Percentiles rank a stretch among this genome's conserved stretches.
phyloP scores from a whole-genome alignment of 2,888 invertebrate species.

The Listrodromus nycthemerus region DNA sequence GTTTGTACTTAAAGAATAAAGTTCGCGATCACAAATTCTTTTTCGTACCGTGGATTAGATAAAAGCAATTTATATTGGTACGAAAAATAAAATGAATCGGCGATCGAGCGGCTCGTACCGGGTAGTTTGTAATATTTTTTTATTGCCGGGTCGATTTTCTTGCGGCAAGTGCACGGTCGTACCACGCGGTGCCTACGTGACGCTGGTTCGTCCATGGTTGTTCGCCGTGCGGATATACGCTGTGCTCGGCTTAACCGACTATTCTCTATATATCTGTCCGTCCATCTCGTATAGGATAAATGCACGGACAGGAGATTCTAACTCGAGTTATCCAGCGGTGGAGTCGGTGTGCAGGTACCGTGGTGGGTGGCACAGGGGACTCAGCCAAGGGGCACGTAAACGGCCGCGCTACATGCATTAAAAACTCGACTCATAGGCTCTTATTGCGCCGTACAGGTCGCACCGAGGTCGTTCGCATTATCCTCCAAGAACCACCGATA shows the following conservation, averaged over 20 bases:
- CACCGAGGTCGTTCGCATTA: conserved; percentile 56
- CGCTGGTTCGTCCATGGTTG: conserved; percentile 22
- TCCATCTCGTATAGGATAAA: conserved; percentile 39
- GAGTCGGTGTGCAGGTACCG: conserved; percentile 54
- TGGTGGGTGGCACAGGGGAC: conserved; percentile 8
- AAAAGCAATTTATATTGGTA: background rate
- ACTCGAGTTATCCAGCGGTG: conserved; percentile 46
- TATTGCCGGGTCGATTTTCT: conserved; percentile 46
- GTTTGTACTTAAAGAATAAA: too few species aligned
- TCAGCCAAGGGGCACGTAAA: conserved; percentile 6
- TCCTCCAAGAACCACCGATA: conserved; percentile 55
- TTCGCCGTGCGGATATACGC: conserved; percentile 16
- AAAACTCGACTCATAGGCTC: conserved; percentile 13
- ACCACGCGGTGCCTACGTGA: conserved; percentile 51
- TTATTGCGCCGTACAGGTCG: conserved; percentile 43
- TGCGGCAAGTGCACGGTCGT: conserved; percentile 51
- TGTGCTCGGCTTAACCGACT: conserved; percentile 26
- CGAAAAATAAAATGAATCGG: background rate
- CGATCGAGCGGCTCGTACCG: background rate
- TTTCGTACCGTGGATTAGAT: background rate
- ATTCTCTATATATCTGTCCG: conserved; percentile 21
- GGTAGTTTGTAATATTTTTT: conserved; percentile 30
- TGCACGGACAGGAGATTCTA: conserved; percentile 23
- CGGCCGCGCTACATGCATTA: background rate
- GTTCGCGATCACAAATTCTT: background rate